These are phyloP conservation scores for Meriones unguiculatus DNA, from an alignment of 2,113 vertebrate genomes.

Conservation along the genomic window DNA sequence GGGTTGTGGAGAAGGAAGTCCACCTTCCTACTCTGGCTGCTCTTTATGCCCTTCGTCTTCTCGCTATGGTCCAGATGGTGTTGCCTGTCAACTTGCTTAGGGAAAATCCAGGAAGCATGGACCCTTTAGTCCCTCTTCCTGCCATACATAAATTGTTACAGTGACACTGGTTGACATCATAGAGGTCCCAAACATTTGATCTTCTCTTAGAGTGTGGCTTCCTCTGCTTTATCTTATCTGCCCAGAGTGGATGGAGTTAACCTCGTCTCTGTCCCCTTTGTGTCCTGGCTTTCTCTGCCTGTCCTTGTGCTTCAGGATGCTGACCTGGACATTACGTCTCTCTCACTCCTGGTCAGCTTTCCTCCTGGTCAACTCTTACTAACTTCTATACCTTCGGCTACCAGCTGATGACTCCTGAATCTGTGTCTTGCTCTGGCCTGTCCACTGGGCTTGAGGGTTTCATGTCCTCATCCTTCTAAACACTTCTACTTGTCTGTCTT, in stretches of 20 bases:
- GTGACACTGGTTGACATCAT: conserved; percentile 8
- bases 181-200: conserved; percentile 6
- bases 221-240: conserved; percentile 9
- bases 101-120: conserved; percentile 3
- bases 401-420: background rate
- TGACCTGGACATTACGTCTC: conserved; percentile 22
- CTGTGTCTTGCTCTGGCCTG: background rate
- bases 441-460: conserved; percentile 4
- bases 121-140: background rate
- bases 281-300: conserved; percentile 26
- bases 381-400: background rate
- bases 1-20: background rate
- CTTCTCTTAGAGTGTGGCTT: background rate
- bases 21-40: background rate
- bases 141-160: background rate
- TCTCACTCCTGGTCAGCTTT: background rate
- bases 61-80: conserved; percentile 6
- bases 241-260: background rate
- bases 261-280: background rate
- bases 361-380: conserved; percentile 16
- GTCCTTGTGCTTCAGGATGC: background rate
- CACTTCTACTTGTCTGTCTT: background rate
- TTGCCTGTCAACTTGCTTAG: conserved; percentile 5
- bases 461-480: conserved; percentile 14
- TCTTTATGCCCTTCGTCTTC: conserved; percentile 28